A percentile compares a stretch with the other conserved stretches of the same genome.
Conservation (phyloP, 2,797 vertebrate genomes). For the Cynopterus sphinx region DNA sequence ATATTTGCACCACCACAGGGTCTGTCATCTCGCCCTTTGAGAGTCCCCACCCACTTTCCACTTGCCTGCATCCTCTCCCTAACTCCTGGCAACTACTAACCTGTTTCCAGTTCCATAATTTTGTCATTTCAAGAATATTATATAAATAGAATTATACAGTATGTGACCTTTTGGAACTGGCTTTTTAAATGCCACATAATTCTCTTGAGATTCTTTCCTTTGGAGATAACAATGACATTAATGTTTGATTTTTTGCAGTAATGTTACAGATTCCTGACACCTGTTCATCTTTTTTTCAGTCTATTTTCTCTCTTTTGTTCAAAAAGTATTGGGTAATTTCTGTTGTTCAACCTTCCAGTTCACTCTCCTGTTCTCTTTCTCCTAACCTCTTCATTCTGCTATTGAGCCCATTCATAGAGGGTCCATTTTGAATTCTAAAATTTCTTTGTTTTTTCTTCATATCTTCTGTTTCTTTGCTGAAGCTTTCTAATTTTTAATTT, state of each 20-base stretch:
- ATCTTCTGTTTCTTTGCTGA: not conserved
- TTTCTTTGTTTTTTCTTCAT: not conserved
- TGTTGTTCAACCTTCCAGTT: not conserved
- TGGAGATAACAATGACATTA: not conserved
- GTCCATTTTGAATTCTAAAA: not conserved
- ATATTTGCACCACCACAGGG: not conserved
- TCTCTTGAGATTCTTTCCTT: not conserved
- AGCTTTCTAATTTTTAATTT: not conserved
- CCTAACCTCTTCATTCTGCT: not conserved
- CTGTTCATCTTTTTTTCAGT: not conserved
- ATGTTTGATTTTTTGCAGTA: not conserved
- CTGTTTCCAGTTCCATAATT: not conserved
- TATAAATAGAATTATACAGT: not conserved
- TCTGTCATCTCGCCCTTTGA: not conserved
- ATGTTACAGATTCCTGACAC: not conserved
- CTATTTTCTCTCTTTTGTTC: not conserved
- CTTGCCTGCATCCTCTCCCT: not conserved
- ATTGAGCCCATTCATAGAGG: not conserved
- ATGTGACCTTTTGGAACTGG: not conserved
- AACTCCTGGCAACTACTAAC: not conserved
- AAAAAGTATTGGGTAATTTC: not conserved
- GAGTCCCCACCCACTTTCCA: not conserved
- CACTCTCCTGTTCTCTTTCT: not conserved
- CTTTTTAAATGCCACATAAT: not conserved
- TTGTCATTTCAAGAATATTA: not conserved